Conservation (phyloP, 2,113 vertebrate genomes). For the Oophaga pumilio region DNA sequence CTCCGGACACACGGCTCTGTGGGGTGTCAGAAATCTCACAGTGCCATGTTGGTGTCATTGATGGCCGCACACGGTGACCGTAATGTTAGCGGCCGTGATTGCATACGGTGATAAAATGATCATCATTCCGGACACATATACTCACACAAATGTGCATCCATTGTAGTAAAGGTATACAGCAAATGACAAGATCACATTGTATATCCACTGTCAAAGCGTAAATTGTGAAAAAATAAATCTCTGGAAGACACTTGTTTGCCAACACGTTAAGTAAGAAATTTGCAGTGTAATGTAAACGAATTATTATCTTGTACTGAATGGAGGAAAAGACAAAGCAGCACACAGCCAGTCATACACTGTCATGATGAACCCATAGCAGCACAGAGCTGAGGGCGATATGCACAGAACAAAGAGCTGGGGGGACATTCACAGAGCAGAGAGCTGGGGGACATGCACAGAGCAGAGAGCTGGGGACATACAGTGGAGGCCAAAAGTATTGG, state of each 20-base stretch:
- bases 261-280: background rate
- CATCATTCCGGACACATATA: slow-evolving; percentile 20
- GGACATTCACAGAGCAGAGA: too few relatives aligned
- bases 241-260: background rate
- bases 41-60: background rate
- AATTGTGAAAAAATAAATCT: background rate
- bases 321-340: slow-evolving; percentile 5
- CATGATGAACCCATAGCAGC: background rate
- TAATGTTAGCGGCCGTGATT: slow-evolving; percentile 21
- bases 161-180: background rate
- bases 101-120: slow-evolving; percentile 14
- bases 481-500: too few relatives aligned
- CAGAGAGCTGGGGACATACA: too few relatives aligned
- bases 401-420: background rate
- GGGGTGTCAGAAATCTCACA: background rate
- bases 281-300: slow-evolving; percentile 7
- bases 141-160: background rate
- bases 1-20: background rate
- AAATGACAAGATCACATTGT: too few relatives aligned
- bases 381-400: too few relatives aligned
- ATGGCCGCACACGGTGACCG: background rate
- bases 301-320: background rate
- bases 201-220: background rate
- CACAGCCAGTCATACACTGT: background rate
- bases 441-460: background rate